Conservation (phyloP, 2,797 vertebrate genomes). For the Prionace glauca region DNA sequence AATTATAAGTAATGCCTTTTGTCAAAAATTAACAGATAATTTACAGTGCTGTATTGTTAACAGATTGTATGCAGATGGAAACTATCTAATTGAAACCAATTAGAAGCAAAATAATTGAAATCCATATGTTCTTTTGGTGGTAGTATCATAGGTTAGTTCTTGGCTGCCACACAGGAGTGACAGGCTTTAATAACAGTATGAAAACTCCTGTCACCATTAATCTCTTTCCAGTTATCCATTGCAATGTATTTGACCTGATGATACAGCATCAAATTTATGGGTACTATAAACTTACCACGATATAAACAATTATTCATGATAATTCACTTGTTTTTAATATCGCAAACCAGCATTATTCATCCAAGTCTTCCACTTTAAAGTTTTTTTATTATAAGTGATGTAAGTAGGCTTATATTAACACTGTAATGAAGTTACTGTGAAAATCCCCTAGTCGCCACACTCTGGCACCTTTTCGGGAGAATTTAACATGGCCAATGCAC, state of each 20-base stretch:
- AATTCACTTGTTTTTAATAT: background rate
- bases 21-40: background rate
- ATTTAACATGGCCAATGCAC: too few relatives aligned
- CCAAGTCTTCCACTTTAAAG: background rate
- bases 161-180: background rate
- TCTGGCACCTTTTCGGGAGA: too few relatives aligned
- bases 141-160: background rate
- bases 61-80: conserved; percentile 4
- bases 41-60: background rate
- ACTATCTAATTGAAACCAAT: background rate
- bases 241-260: conserved; percentile 1
- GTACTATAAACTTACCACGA: background rate
- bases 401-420: too few relatives aligned
- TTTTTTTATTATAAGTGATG: too few relatives aligned
- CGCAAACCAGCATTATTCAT: background rate
- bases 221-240: background rate
- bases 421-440: too few relatives aligned
- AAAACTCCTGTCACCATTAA: background rate
- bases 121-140: background rate
- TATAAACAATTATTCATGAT: background rate
- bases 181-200: background rate
- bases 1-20: background rate
- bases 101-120: background rate
- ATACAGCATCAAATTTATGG: background rate
- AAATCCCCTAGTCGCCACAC: too few relatives aligned